Evolutionary conservation across 2,888 invertebrate genomes (phyloP), one percentile per base, ranked within the genome.

Genomic region (Eudemis profundana): DNA sequence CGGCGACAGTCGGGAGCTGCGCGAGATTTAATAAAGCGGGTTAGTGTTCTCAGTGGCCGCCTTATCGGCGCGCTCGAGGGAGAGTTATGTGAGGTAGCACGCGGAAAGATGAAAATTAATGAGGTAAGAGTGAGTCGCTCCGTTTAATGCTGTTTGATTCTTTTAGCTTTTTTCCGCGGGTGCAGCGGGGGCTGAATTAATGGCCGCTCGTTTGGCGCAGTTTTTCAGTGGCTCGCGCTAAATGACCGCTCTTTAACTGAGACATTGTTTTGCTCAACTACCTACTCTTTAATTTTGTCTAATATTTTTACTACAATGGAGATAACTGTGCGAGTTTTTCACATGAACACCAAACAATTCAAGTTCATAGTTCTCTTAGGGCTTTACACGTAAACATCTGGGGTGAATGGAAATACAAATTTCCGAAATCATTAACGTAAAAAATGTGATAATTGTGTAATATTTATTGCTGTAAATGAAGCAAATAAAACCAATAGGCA

Each of bases 21-120:
- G 84, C 78, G 79, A 80, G 82, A 82, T 83, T 87, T 88, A 86
- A 88, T 88, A 89, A 90, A 86, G 85, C 82, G 79, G 64, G 69
- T 70, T 68, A 70, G 77, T 79, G 76, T 75, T 84, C 84, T n/a
- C n/a, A n/a, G n/a, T n/a, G 84, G 83, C 84, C 80, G 78, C 83
- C 87, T 92, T 92, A 92, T 92, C 91, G 80, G 79, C 84, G 86
- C 91, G 84, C 83, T 92, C 88, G 84, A 89, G 85, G 82, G 89
- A 87, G 87, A 92, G 89, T 91, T 91, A 92, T 90, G 91, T 86
- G 85, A 83, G 85, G 85, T 86, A 79, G 66, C 72, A 74, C 82
- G 81, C 81, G 83, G 79, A 85, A 85, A 90, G 91, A 91, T 90
- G 91, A 90, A 90, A 92, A 92, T 91, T 92, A 92, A 92, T 91